Evolutionary conservation across 2,888 invertebrate genomes (phyloP).

Genomic region (Phaonia tiefii): DNA sequence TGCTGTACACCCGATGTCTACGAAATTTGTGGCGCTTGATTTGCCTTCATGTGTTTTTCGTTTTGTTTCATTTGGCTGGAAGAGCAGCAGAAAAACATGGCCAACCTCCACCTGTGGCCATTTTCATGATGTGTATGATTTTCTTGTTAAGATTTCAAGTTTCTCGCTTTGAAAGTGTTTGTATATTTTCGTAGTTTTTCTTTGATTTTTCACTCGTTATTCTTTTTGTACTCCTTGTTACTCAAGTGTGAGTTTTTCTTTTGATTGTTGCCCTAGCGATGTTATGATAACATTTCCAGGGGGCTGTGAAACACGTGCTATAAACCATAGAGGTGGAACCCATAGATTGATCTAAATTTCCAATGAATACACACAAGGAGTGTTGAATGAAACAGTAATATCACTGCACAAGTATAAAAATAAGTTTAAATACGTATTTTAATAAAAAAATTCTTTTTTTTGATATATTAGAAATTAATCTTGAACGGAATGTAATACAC

Average conservation of each 20-base stretch:
- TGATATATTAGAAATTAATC: no score
- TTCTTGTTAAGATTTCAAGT: constrained; percentile 46
- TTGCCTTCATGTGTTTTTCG: constrained; percentile 43
- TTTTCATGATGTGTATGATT: constrained; percentile 56
- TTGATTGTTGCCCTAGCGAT: constrained; percentile 41
- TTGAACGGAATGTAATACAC: no score
- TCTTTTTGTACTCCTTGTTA: neutral
- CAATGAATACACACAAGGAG: neutral
- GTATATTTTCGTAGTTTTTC: neutral
- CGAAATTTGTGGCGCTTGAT: constrained; percentile 65
- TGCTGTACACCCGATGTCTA: constrained; percentile 26
- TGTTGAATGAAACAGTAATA: no score
- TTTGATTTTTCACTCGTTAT: constrained; percentile 12
- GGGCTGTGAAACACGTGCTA: constrained; percentile 30
- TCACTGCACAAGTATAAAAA: no score
- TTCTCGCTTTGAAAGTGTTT: constrained; percentile 3
- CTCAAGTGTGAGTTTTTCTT: constrained; percentile 49
- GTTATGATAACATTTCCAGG: constrained; percentile 25
- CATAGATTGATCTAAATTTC: constrained; percentile 30
- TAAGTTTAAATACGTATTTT: no score
- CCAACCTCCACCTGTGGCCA: constrained; percentile 65
- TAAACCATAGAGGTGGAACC: constrained; percentile 28
- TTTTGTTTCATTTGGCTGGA: constrained; percentile 17
- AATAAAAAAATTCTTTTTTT: no score
- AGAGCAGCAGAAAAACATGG: constrained; percentile 23